phyloP scores from a whole-genome alignment of 2,113 vertebrate species.

The Sylvietta virens region DNA sequence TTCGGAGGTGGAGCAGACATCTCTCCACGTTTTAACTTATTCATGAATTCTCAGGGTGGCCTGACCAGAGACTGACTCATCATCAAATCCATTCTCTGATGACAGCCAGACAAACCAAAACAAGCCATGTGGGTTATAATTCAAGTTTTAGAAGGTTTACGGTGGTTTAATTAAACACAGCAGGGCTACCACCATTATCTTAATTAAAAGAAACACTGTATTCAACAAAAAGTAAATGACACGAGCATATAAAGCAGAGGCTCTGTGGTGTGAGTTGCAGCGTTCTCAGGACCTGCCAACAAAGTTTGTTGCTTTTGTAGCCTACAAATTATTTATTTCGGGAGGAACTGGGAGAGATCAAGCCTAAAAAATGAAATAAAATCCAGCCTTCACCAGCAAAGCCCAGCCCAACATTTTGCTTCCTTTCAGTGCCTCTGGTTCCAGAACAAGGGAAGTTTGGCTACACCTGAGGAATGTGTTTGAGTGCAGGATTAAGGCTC shows the following conservation, averaged over 20 bases:
- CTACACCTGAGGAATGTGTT: background rate
- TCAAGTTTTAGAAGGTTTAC: conserved; percentile 15
- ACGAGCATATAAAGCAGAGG: background rate
- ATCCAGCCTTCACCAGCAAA: background rate
- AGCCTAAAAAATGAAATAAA: background rate
- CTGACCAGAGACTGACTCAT: conserved; percentile 24
- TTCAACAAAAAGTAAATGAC: background rate
- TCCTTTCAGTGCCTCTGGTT: background rate
- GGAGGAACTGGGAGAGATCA: background rate
- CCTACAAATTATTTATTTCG: background rate
- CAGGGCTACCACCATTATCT: background rate
- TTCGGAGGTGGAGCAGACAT: background rate
- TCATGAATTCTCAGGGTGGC: background rate
- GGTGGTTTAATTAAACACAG: conserved; percentile 43
- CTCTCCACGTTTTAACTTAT: background rate
- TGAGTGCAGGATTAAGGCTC: background rate
- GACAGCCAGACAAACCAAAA: conserved; percentile 40
- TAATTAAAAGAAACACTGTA: conserved; percentile 24
- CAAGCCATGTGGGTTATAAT: conserved; percentile 3
- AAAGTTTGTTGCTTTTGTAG: background rate
- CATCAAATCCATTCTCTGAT: background rate
- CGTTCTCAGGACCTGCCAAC: background rate
- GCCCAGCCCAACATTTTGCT: background rate
- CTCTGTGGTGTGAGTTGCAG: background rate
- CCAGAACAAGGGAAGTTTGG: background rate